Evolutionary conservation across 2,113 vertebrate species (phyloP).

Genomic region (Sebastes schlegelii): DNA sequence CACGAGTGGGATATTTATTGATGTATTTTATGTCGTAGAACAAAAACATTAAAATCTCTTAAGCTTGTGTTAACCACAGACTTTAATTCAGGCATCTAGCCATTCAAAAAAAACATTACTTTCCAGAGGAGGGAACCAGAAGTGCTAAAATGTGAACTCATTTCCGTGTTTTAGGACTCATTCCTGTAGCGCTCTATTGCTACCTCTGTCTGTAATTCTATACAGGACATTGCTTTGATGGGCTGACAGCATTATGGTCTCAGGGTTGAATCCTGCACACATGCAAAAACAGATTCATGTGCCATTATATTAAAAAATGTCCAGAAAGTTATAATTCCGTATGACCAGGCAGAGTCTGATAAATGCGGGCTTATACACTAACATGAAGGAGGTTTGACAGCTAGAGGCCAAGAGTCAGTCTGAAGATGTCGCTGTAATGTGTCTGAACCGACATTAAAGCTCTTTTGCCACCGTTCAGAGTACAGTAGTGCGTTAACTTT

Average conservation of each 20-base stretch:
- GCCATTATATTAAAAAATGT: conserved; percentile 8
- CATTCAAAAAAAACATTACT: too few species aligned
- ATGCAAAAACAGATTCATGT: conserved; percentile 4
- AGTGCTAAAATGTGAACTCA: too few species aligned
- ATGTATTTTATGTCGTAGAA: too few species aligned
- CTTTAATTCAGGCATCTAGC: too few species aligned
- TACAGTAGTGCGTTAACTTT: conserved; percentile 69
- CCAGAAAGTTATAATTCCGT: conserved; percentile 26
- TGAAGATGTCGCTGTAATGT: conserved; percentile 37
- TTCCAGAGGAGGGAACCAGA: too few species aligned
- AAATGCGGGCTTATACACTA: conserved; percentile 18
- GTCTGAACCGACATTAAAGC: conserved; percentile 67
- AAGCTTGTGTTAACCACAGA: too few species aligned
- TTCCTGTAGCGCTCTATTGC: neutral
- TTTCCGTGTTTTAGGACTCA: too few species aligned
- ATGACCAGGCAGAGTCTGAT: conserved; percentile 14
- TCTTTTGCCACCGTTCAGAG: conserved; percentile 47
- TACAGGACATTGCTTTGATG: neutral
- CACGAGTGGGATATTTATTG: too few species aligned
- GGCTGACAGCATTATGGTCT: conserved; percentile 1
- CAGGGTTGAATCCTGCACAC: conserved; percentile 36
- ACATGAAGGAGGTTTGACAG: conserved; percentile 44
- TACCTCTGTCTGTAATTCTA: neutral
- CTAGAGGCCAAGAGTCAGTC: conserved; percentile 45
- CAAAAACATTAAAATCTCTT: too few species aligned